These are phyloP conservation scores for Catharus ustulatus DNA, from an alignment of 2,797 vertebrate genomes.

Conservation along the genomic window DNA sequence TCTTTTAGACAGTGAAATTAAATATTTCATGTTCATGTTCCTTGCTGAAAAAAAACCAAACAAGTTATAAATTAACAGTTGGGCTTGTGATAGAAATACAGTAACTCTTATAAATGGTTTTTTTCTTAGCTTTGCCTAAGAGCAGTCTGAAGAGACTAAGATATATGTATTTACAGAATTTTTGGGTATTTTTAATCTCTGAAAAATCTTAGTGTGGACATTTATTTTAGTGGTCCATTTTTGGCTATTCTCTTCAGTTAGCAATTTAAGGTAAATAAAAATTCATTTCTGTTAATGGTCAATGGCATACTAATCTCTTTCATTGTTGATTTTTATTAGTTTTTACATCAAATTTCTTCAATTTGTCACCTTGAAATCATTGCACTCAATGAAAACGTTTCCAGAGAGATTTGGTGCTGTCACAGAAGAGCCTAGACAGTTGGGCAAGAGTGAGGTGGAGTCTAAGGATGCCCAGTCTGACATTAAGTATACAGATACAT, in stretches of 20 bases:
- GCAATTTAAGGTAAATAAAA: neutral
- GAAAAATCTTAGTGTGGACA: neutral
- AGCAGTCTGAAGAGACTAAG: neutral
- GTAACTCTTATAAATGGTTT: neutral
- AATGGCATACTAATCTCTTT: neutral
- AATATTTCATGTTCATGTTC: neutral
- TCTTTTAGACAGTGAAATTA: neutral
- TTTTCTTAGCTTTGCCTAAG: neutral
- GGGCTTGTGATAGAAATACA: neutral
- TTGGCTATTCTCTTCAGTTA: neutral
- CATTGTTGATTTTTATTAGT: neutral
- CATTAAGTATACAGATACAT: neutral
- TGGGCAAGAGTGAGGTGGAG: neutral
- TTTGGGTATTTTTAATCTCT: fast-evolving
- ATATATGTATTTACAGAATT: neutral
- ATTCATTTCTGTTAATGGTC: neutral
- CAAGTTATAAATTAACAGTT: neutral
- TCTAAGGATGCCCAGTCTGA: neutral
- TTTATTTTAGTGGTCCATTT: neutral
- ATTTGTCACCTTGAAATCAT: neutral
- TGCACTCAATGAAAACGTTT: neutral
- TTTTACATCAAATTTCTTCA: neutral
- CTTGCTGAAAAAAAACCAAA: neutral
- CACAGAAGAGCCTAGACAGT: neutral
- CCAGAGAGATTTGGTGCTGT: neutral